Evolutionary conservation across 2,113 vertebrate genomes (phyloP).

Genomic region (Isichthys henryi): DNA sequence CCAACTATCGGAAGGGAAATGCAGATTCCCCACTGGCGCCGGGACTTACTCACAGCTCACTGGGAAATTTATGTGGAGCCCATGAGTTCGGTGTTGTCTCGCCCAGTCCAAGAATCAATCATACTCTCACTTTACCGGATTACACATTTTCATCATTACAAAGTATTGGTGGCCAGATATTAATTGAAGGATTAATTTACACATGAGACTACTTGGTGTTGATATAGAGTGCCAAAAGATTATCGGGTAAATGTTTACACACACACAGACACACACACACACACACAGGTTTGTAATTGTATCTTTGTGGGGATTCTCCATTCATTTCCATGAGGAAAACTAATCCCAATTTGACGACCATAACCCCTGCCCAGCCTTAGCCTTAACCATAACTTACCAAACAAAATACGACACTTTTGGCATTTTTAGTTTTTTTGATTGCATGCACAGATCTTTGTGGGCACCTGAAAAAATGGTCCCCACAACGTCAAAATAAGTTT

Average conservation of each 20-base stretch:
- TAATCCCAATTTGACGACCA: no score
- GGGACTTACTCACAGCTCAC: constrained; percentile 1
- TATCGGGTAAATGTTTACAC: background rate
- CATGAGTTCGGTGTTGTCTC: background rate
- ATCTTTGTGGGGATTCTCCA: no score
- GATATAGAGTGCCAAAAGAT: background rate
- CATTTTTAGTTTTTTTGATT: no score
- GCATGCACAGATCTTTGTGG: no score
- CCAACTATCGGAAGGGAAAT: background rate
- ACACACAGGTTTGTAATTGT: background rate
- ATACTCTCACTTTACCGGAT: background rate
- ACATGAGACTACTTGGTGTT: background rate
- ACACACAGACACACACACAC: background rate
- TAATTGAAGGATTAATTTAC: background rate
- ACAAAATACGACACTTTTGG: no score
- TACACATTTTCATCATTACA: constrained; percentile 1
- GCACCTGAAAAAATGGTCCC: no score
- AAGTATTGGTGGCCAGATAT: background rate
- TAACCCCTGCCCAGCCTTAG: no score
- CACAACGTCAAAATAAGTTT: no score
- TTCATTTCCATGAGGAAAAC: no score
- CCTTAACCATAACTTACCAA: no score
- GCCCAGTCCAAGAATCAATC: background rate
- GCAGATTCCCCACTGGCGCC: background rate
- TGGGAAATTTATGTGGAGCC: constrained; percentile 1